phyloP scores from a whole-genome alignment of 2,797 vertebrate genomes.

The Novumbra hubbsi region DNA sequence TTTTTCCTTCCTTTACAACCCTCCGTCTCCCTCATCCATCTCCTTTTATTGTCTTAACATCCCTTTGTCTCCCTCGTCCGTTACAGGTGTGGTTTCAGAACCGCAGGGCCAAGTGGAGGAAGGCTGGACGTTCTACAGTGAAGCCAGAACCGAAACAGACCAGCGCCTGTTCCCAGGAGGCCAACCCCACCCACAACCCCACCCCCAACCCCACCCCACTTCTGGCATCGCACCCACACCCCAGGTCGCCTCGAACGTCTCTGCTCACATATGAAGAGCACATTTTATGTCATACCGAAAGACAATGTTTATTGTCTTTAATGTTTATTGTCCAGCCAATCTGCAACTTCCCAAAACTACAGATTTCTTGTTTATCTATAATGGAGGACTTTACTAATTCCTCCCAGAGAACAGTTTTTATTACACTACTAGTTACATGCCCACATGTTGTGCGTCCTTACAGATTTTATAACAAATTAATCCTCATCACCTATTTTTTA shows the following conservation, averaged over 20 bases:
- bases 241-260: not conserved
- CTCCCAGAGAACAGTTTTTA: too few relatives aligned
- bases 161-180: conserved; percentile 15
- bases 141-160: conserved; percentile 60
- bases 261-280: not conserved
- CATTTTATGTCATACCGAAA: not conserved
- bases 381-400: too few relatives aligned
- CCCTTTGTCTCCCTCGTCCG: conserved; percentile 8
- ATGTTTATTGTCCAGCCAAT: not conserved
- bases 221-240: conserved; percentile 7
- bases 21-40: not conserved
- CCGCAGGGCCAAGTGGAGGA: conserved; percentile 93
- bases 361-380: too few relatives aligned
- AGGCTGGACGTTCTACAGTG: conserved; percentile 70
- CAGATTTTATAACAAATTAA: too few relatives aligned
- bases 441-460: too few relatives aligned
- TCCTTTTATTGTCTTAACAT: not conserved
- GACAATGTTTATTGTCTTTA: too few relatives aligned
- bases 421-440: too few relatives aligned
- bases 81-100: conserved; percentile 97
- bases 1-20: too few relatives aligned
- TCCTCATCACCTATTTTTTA: too few relatives aligned
- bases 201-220: conserved; percentile 20
- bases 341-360: not conserved
- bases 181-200: conserved; percentile 33